Evolutionary conservation across 2,113 vertebrate genomes (phyloP), one percentile per base, ranked within the genome.

Genomic region (Balaeniceps rex): DNA sequence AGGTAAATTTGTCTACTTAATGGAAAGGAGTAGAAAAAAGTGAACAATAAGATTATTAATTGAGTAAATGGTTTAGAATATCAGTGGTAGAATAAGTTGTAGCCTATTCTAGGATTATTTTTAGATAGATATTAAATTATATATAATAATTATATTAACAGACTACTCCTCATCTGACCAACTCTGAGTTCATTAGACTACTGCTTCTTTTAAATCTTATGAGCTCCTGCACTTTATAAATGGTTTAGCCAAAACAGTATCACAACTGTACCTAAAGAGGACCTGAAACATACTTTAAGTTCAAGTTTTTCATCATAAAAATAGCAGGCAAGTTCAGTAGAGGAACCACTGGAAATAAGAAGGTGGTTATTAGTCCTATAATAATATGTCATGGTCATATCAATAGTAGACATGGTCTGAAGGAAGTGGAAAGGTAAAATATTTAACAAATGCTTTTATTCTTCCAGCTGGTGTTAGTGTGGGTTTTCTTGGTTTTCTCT

Each of bases 1-100:
- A 99, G 98, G 99, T 99, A 96, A 83, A 52, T 84, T 23, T 89
- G 19, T 71, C 66, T 72, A 9, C 19, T 33, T 88, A 36, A 47
- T 65, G 36, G 33, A 78, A 60, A 58, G 17, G 33, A 52, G 19
- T 76, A 51, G 52, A 40, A 80, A 79, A 68, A 82, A 29, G 12
- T 52, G 14, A 74, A 51, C 58, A 60, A 7, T 38, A 58, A 55
- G 15, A 19, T 84, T 6, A 71, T n/a, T n/a, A 74, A 6, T 34
- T 34, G 33, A 22, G 57, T 68, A 58, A 80, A 47, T 63, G 25
- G 33, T 52, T 90, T 83, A 42, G 29, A 55, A 7, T 68, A 75
- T 46, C 17, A 38, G 38, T 68, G n/a, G 29, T 51, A 78, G 46
- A 90, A 69, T 34, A 33, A 79, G 5, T 46, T 87, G 34, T 79